Evolutionary conservation across 2,888 invertebrate genomes (phyloP), one percentile per base, ranked within the genome.

Genomic region (Noctuana brunneofusca): DNA sequence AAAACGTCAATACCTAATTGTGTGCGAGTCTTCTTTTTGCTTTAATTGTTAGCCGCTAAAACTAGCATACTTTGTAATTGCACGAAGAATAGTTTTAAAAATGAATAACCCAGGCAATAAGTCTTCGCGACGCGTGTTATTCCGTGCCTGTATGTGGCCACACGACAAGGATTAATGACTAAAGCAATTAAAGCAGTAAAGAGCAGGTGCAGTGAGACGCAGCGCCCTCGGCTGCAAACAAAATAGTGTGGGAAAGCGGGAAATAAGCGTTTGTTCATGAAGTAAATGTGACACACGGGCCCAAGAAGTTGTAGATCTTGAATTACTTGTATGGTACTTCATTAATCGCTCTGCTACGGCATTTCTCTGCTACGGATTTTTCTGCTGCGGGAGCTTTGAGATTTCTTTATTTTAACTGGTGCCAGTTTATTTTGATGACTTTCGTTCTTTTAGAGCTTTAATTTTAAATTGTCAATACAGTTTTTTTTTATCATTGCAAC

Each of bases 121-220:
- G 54, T 54, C 49, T 49, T 62, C 55, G 18, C 20, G 48, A 48
- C 72, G 72, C 72, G 74, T 75, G 71, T 74, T 74, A 79, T 78
- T 76, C 73, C 79, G 75, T 73, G 78, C 75, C 81, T 80, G 78
- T 79, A 72, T 72, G 68, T 72, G 43, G 43, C 43, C 43, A 72
- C 74, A 71, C 72, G 86, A 86, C 87, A 75, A 79, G 84, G 82
- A 87, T 86, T 87, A 86, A 88, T 86, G 83, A 79, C 81, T 78
- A 69, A 78, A 83, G 86, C 87, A 87, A 88, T 88, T 86, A 88
- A 86, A 87, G 87, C 83, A 85, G 84, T 85, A 86, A 86, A 84
- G 86, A 86, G 83, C 83, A 86, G 87, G 87, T 87, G 86, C 86
- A 85, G 76, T 75, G 77, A 77, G 79, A 79, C 75, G 63, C 68